A percentile compares a stretch with the other conserved stretches of the same genome.
phyloP scores from a whole-genome alignment of 2,888 invertebrate genomes.

The Eilema depressum region DNA sequence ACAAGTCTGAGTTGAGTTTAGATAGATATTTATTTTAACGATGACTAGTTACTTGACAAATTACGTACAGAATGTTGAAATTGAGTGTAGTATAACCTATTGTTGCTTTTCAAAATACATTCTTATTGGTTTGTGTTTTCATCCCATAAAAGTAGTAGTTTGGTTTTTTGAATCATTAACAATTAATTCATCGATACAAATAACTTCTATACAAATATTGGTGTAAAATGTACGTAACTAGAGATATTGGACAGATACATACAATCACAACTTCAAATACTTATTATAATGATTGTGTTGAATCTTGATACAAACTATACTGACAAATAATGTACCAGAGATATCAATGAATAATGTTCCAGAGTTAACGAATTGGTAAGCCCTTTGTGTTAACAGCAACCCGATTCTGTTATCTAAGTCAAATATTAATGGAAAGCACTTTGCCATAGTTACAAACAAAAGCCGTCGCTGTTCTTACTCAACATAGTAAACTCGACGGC shows the following conservation, averaged over 20 bases:
- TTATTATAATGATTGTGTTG: neutral
- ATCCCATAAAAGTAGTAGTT: too few species aligned
- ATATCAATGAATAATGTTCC: neutral
- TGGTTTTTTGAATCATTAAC: too few species aligned
- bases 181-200: too few species aligned
- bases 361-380: neutral
- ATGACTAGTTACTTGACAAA: neutral
- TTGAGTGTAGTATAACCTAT: too few species aligned
- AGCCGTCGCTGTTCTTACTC: slow-evolving; percentile 39
- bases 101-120: too few species aligned
- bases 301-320: neutral
- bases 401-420: slow-evolving; percentile 8
- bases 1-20: slow-evolving; percentile 19
- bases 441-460: slow-evolving; percentile 26
- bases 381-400: neutral
- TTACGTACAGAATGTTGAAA: too few species aligned
- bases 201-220: too few species aligned
- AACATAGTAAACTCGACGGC: slow-evolving; percentile 39
- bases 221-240: too few species aligned
- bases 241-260: too few species aligned
- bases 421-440: slow-evolving; percentile 15
- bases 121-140: too few species aligned
- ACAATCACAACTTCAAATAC: neutral
- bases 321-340: too few species aligned
- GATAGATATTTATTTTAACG: slow-evolving; percentile 17